These are phyloP conservation scores for Marronus borbonicus DNA, from an alignment of 2,888 invertebrate species.

Conservation along the genomic window DNA sequence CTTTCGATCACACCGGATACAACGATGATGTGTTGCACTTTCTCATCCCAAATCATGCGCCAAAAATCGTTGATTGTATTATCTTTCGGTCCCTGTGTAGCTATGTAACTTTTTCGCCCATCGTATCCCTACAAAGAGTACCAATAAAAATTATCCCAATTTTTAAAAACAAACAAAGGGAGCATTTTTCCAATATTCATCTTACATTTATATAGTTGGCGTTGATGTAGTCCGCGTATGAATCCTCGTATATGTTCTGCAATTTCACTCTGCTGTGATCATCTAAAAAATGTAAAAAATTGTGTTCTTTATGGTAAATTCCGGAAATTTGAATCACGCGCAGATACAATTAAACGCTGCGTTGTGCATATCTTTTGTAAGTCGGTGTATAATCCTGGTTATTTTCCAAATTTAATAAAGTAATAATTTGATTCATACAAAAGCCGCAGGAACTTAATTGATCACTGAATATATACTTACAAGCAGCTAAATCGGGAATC, in stretches of 20 bases:
- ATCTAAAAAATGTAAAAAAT: constrained; percentile 63
- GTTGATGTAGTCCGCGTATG: constrained; percentile 72
- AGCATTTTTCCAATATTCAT: too few relatives aligned
- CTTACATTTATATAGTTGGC: constrained; percentile 72
- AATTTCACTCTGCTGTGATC: constrained; percentile 71
- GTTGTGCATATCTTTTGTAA: too few relatives aligned
- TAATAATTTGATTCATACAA: too few relatives aligned
- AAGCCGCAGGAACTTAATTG: too few relatives aligned
- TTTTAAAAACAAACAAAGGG: too few relatives aligned
- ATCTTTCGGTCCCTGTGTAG: constrained; percentile 67
- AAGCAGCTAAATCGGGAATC: constrained; percentile 70
- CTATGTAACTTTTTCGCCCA: constrained; percentile 64
- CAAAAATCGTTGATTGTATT: constrained; percentile 67
- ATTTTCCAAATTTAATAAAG: too few relatives aligned
- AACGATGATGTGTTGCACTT: constrained; percentile 71
- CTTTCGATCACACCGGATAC: constrained; percentile 71
- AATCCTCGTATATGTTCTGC: constrained; percentile 66
- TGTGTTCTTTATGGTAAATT: too few relatives aligned
- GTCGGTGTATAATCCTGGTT: too few relatives aligned
- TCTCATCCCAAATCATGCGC: constrained; percentile 71
- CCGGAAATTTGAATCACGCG: too few relatives aligned
- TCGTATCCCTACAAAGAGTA: constrained; percentile 62
- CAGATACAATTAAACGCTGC: too few relatives aligned
- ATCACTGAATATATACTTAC: constrained; percentile 61
- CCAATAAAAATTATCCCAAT: too few relatives aligned